Evolutionary conservation across 2,888 invertebrate species (phyloP), one percentile per base, ranked within the genome.

Genomic region (Arenicola marina): DNA sequence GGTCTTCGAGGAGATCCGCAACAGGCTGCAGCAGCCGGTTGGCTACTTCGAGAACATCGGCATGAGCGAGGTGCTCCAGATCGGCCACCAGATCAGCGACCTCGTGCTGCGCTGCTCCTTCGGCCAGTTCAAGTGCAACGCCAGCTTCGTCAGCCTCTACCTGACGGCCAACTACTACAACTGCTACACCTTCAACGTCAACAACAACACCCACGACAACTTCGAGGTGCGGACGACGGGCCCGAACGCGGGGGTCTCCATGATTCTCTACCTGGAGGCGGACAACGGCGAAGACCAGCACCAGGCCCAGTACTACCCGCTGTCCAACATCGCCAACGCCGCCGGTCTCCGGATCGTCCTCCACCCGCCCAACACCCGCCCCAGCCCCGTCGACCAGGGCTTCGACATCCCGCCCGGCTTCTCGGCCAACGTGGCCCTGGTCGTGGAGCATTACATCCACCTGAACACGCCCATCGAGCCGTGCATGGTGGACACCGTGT

Each of bases 401-500:
- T 76, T 80, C 65, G 79, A 80, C 59, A 73, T 80, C 45, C 77
- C 79, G 0, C 80, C 80, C 4, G 80, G 80, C 3, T 78, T 75
- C 59, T 78, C 80, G 0, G 75, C 79, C 32, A 48, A 51, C 7
- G 53, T 64, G 11, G 54, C 24, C n/a, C 33, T 62, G 15, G 29
- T 29, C 18, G 57, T 58, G 1, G 1, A 34, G 4, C 29, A 48
- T 1, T 29, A 31, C 33, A 24, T 21, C 2, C 34, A 51, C 2
- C 61, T 64, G 21, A 45, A 51, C 38, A 18, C 26, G 3, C 64
- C 64, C 2, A 62, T 62, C 51, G 57, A 53, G 3, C n/a, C 56
- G n/a, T 64, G 64, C 46, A 38, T 60, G 24, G 24, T 31, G 15
- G 15, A 7, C 24, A 48, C 15, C 48, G 18, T 18, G 11, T 15